phyloP scores from a whole-genome alignment of 2,888 invertebrate species.

The Listrodromus nycthemerus region DNA sequence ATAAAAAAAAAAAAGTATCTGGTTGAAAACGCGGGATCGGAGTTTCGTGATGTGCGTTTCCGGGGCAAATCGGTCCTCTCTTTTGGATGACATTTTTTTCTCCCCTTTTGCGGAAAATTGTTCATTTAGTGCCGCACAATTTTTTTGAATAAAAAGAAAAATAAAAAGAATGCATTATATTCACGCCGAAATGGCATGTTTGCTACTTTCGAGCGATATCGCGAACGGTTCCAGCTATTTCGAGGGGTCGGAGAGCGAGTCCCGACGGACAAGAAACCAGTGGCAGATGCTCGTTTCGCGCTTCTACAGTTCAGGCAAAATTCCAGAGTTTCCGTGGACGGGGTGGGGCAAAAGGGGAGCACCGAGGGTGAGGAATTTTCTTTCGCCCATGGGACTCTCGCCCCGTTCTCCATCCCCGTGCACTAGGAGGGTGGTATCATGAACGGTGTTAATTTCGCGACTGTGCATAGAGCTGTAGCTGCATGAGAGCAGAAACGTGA shows the following conservation, averaged over 20 bases:
- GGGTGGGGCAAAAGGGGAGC: background rate
- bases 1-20: background rate
- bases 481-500: slow-evolving; percentile 22
- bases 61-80: too few species aligned
- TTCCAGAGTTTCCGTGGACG: slow-evolving; percentile 40
- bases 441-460: slow-evolving; percentile 49
- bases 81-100: too few species aligned
- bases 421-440: slow-evolving; percentile 12
- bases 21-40: background rate
- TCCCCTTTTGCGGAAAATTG: too few species aligned
- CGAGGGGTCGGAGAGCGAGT: slow-evolving; percentile 6
- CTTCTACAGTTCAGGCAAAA: slow-evolving; percentile 45
- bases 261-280: slow-evolving; percentile 10
- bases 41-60: too few species aligned
- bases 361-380: slow-evolving; percentile 35
- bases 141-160: background rate
- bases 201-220: slow-evolving; percentile 2
- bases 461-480: slow-evolving; percentile 17
- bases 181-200: slow-evolving; percentile 25
- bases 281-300: slow-evolving; percentile 64
- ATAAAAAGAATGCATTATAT: background rate
- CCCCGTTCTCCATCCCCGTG: background rate
- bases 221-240: slow-evolving; percentile 22
- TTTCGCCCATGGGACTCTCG: slow-evolving; percentile 44
- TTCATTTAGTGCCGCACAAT: too few species aligned